Conservation (phyloP, 1,140 invertebrate species). For the Chymomyza costata region DNA sequence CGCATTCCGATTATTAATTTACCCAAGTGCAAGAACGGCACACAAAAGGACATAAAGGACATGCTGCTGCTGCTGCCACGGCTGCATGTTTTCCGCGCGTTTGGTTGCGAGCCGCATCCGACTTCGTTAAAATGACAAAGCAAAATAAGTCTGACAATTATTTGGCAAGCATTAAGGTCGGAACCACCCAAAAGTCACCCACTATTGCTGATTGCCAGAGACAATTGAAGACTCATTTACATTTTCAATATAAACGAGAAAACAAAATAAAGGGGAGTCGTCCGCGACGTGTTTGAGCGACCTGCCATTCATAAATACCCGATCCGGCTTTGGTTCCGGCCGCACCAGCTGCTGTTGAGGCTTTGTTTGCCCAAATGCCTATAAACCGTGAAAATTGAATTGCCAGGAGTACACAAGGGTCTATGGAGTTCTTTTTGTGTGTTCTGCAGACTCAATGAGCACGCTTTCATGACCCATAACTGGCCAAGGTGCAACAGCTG, state of each 20-base stretch:
- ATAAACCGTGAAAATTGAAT: conserved; percentile 44
- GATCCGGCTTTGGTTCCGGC: background rate
- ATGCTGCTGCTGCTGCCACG: no score
- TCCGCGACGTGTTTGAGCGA: conserved; percentile 15
- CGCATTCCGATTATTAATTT: conserved; percentile 34
- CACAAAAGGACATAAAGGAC: conserved; percentile 32
- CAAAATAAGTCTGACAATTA: conserved; percentile 51
- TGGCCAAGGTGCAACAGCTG: conserved; percentile 10
- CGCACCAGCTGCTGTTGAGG: conserved; percentile 8
- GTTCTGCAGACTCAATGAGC: conserved; percentile 31
- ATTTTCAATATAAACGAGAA: conserved; percentile 31
- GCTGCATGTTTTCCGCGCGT: conserved; percentile 35
- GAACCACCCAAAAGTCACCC: conserved; percentile 8
- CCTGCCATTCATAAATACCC: conserved; percentile 19
- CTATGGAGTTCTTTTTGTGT: conserved; percentile 8
- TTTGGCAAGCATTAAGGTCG: conserved; percentile 13
- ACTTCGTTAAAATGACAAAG: conserved; percentile 52
- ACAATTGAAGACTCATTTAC: conserved; percentile 53
- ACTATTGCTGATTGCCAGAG: conserved; percentile 26
- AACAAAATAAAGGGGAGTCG: conserved; percentile 10
- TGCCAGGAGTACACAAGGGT: conserved; percentile 27
- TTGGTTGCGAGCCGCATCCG: conserved; percentile 33
- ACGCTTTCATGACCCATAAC: conserved; percentile 10
- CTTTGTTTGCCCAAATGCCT: conserved; percentile 37
- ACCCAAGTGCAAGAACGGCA: conserved; percentile 16